phyloP scores from a whole-genome alignment of 92 coral and sea anemone species.

The Heteractis magnifica region DNA sequence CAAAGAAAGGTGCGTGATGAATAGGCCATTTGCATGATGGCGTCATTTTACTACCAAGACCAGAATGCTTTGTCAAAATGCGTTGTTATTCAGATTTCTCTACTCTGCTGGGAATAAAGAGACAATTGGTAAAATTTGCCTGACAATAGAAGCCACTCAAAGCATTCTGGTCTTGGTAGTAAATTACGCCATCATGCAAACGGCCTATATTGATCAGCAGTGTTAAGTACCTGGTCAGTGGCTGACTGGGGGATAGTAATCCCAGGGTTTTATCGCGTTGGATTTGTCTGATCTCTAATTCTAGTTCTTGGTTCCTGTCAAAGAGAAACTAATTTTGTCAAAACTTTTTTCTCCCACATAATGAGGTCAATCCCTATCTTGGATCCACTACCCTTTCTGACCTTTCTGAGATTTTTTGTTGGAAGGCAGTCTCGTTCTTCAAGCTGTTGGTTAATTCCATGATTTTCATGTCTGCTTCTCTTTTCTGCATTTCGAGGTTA shows the following conservation, averaged over 20 bases:
- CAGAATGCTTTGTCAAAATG: no score
- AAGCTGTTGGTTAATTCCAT: conserved; percentile 56
- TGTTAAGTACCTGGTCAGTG: background rate
- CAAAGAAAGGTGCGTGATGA: no score
- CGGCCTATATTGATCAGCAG: background rate
- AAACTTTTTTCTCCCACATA: no score
- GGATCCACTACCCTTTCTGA: background rate
- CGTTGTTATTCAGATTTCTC: no score
- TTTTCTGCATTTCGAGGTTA: conserved; percentile 42
- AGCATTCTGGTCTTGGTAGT: no score
- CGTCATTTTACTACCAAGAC: no score
- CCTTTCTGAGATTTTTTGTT: conserved; percentile 59
- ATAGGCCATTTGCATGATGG: no score
- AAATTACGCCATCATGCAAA: background rate
- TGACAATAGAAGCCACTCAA: no score
- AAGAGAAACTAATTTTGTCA: background rate
- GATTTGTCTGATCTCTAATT: conserved; percentile 46
- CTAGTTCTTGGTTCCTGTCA: conserved; percentile 74
- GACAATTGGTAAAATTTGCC: no score
- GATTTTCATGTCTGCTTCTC: conserved; percentile 60
- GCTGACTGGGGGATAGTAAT: conserved; percentile 11
- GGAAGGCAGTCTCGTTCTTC: conserved; percentile 47
- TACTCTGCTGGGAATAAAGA: no score
- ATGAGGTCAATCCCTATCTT: background rate
- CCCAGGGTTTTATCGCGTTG: conserved; percentile 56